These are phyloP conservation scores for Lepidurus arcticus DNA, from an alignment of 1,140 invertebrate species.

Conservation along the genomic window DNA sequence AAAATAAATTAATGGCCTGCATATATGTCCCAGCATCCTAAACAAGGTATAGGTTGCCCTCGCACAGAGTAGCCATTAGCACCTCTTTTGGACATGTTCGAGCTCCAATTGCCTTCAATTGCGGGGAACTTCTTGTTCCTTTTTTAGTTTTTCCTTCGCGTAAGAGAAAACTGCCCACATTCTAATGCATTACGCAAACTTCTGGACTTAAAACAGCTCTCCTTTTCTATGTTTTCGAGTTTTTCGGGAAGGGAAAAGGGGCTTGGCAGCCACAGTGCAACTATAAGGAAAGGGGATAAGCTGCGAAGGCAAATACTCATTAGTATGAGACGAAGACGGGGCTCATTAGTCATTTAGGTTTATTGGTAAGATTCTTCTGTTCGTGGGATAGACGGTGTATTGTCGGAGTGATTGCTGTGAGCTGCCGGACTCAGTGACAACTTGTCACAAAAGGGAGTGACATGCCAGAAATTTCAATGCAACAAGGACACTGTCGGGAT, in stretches of 20 bases:
- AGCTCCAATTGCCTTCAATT: too few relatives aligned
- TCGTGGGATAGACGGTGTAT: background rate
- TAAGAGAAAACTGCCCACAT: background rate
- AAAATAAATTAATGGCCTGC: too few relatives aligned
- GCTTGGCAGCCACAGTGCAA: background rate
- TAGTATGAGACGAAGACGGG: conserved; percentile 15
- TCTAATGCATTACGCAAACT: background rate
- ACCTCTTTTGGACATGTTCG: too few relatives aligned
- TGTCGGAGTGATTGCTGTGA: background rate
- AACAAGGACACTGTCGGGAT: background rate
- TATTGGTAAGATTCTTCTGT: conserved; percentile 11
- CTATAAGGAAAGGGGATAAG: background rate
- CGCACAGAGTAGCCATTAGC: too few relatives aligned
- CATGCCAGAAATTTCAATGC: background rate
- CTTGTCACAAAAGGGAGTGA: background rate
- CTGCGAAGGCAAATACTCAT: background rate
- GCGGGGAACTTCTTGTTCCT: background rate
- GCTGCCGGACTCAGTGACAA: background rate
- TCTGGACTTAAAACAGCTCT: too few relatives aligned
- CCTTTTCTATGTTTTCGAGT: background rate
- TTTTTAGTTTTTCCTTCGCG: background rate
- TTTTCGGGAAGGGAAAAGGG: background rate
- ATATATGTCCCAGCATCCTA: too few relatives aligned
- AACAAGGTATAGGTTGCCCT: too few relatives aligned
- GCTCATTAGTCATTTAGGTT: conserved; percentile 17